phyloP scores from a whole-genome alignment of 2,113 vertebrate genomes.

The Psettodes erumei region DNA sequence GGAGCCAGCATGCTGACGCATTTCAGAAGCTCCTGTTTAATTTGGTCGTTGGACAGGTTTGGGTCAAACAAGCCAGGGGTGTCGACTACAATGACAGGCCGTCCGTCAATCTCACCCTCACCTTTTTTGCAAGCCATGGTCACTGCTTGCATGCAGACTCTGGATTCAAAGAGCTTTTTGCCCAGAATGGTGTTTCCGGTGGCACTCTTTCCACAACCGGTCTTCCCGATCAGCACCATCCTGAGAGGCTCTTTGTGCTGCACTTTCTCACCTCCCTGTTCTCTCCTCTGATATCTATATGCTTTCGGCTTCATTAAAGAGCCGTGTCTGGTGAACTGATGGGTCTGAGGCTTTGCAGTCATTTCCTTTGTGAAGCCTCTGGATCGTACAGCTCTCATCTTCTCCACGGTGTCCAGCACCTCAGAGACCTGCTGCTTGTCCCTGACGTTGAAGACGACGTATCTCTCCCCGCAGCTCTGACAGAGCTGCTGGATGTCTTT shows the following conservation, averaged over 20 bases:
- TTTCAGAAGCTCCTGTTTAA: constrained; percentile 44
- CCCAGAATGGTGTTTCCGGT: constrained; percentile 52
- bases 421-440: background rate
- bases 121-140: constrained; percentile 33
- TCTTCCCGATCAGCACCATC: constrained; percentile 50
- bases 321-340: background rate
- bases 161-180: background rate
- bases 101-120: background rate
- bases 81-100: constrained; percentile 18
- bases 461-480: constrained; percentile 20
- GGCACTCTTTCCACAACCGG: constrained; percentile 60
- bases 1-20: constrained; percentile 57
- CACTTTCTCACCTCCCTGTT: background rate
- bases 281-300: background rate
- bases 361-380: background rate
- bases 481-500: constrained; percentile 13
- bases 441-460: background rate
- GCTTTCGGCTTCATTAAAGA: rapidly evolving
- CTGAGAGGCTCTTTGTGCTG: background rate
- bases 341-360: background rate
- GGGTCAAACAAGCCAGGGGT: constrained; percentile 57
- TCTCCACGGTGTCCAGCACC: background rate
- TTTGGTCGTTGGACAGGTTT: background rate
- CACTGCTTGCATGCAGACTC: background rate
- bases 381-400: background rate